Base-by-base conservation (phyloP, 2,888 invertebrate genomes). In the Campaea margaritaria region DNA sequence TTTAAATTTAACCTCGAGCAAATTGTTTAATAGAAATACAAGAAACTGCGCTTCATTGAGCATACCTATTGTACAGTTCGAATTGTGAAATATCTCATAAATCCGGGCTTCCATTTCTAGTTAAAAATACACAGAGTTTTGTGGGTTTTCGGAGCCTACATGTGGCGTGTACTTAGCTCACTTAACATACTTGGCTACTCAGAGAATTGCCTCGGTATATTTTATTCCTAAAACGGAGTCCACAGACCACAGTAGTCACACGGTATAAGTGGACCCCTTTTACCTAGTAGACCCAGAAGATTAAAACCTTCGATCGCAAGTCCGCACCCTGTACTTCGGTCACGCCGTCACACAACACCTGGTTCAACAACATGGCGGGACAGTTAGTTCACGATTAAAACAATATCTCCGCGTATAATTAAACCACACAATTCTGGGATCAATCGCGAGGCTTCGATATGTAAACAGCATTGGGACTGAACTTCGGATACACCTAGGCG, bases 361-460 rank as follows among this genome's bases (percentile, higher is more conserved):
- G 21, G 21, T 21, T 4, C 43, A 43, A 41, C 41, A 41, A 41
- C 41, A 41, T n/a, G 36, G 36, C 12, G 36, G 10, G 36, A 36
- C 14, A 10, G 5, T 21, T 16, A 21, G 9, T 43, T 9, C 13
- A 9, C 8, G 27, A 28, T 28, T 12, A 47, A 12, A 27, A n/a
- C 47, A 34, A 47, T 55, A 48, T 43, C 47, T 47, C 43, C 21
- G n/a, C 36, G 27, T 43, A 48, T 55, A 55, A 55, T 48, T 48
- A 48, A 55, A 43, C 48, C 55, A 43, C 47, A 48, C 53, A 36
- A 47, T 31, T 47, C 41, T 21, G 41, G 31, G 16, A 28, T 38
- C 46, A 41, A 43, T 48, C 38, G 14, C 4, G 48, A 27, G 36
- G 36, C 36, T 55, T 15, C 41, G 54, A 48, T 55, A 48, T 48